Base-by-base conservation (phyloP, 2,888 invertebrate genomes). In the Drosophila peninsularis region DNA sequence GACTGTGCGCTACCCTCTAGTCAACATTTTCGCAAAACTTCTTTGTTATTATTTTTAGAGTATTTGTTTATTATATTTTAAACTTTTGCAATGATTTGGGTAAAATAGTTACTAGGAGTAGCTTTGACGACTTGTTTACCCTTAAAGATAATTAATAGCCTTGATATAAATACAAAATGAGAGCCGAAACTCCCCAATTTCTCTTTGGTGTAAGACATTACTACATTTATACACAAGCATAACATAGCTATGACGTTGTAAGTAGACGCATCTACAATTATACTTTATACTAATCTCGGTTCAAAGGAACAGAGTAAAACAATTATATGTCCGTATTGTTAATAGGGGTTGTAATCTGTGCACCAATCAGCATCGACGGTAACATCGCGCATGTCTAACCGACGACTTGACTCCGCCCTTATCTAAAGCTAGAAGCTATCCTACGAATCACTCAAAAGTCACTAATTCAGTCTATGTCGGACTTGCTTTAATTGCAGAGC, bases 401-500 rank as follows among this genome's bases (percentile, higher is more conserved):
- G 61, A n/a, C 11, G 52, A 34, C 32, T 44, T 39, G 65, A 75
- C 79, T 79, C 85, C 88, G 70, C 89, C 80, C 78, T 50, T 55
- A 5, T 19, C 37, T 62, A 62, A 49, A 21, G 21, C 58, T 60
- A 61, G 58, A 17, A 53, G 65, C 34, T 58, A 57, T 50, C 37
- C n/a, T 27, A 50, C 32, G 27, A 42, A 19, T 17, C 41, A 14
- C 37, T 30, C 3, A 11, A 27, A n/a, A 27, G 7, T n/a, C 41
- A 53, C 61, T 70, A 75, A 90, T 78, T 90, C 76, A 90, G 89
- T 90, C 67, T 70, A 49, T 57, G 53, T 24, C 52, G 37, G 69
- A 81, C 78, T 69, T 78, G 85, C 76, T 88, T 68, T 66, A 80
- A 67, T 91, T 91, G 71, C 91, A 92, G 92, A 91, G 86, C 91